Percentiles rank a stretch among this genome's conserved stretches.
These are phyloP conservation scores for Tipula helvola DNA, from an alignment of 2,888 invertebrate genomes.

Conservation along the genomic window DNA sequence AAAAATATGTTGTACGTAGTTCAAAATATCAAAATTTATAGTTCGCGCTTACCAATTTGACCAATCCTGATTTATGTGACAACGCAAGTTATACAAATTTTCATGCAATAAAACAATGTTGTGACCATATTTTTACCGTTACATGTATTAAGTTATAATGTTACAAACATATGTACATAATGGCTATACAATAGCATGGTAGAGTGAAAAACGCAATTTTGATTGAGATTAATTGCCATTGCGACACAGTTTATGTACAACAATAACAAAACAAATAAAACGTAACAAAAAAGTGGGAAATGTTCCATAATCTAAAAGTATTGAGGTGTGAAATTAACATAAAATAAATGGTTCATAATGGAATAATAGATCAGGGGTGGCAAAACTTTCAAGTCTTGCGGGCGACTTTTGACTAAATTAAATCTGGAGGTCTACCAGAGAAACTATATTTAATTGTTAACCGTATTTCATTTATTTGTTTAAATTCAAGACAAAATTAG, in stretches of 20 bases:
- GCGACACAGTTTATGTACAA: not conserved
- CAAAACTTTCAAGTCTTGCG: no score
- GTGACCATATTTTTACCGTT: not conserved
- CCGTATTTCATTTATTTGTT: no score
- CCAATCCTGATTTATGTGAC: not conserved
- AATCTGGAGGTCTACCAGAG: no score
- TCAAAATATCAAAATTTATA: no score
- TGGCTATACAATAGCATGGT: not conserved
- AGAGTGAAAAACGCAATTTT: not conserved
- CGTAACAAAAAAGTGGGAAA: not conserved
- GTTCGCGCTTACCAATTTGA: not conserved
- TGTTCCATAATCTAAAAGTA: not conserved
- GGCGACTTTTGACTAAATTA: no score
- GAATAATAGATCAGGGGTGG: not conserved
- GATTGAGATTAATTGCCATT: not conserved
- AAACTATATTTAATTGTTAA: no score
- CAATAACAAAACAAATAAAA: not conserved
- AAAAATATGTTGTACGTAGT: no score
- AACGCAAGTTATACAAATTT: not conserved
- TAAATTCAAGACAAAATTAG: no score
- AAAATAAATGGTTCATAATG: not conserved
- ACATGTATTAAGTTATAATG: not conserved
- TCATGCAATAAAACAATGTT: not conserved
- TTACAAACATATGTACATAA: not conserved
- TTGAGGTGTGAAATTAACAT: conserved; percentile 4